Evolutionary conservation across 2,113 vertebrate genomes (phyloP).

Genomic region (Dinomys branickii): DNA sequence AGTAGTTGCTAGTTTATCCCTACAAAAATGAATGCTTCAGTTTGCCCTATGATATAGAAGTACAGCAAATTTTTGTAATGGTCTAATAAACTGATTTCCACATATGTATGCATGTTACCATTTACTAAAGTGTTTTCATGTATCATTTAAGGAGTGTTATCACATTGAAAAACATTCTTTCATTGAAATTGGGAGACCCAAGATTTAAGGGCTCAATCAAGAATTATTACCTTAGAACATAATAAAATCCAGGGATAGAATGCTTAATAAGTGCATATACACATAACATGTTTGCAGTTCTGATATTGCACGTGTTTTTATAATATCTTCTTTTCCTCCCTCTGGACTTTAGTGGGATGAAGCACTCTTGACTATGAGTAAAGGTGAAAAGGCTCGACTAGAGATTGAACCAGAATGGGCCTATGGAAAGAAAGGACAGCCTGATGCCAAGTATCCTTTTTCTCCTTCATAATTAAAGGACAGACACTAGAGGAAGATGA

Average conservation of each 20-base stretch:
- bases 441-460: slow-evolving; percentile 98
- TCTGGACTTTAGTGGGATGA: slow-evolving; percentile 93
- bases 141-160: background rate
- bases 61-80: background rate
- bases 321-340: background rate
- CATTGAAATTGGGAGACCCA: background rate
- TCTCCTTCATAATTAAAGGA: slow-evolving; percentile 16
- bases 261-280: background rate
- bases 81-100: background rate
- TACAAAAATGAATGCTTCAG: slow-evolving; percentile 18
- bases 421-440: slow-evolving; percentile 96
- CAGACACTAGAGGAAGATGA: background rate
- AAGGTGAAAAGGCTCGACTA: slow-evolving; percentile 96
- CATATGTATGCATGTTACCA: background rate
- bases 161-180: background rate
- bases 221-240: background rate
- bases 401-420: slow-evolving; percentile 98
- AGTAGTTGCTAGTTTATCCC: background rate
- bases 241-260: background rate
- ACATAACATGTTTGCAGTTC: background rate
- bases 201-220: background rate
- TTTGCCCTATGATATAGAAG: background rate
- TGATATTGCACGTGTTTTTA: background rate
- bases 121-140: slow-evolving; percentile 35
- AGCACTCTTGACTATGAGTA: slow-evolving; percentile 96